Evolutionary conservation across 2,888 invertebrate species (phyloP).

Genomic region (Hemithea aestivaria): DNA sequence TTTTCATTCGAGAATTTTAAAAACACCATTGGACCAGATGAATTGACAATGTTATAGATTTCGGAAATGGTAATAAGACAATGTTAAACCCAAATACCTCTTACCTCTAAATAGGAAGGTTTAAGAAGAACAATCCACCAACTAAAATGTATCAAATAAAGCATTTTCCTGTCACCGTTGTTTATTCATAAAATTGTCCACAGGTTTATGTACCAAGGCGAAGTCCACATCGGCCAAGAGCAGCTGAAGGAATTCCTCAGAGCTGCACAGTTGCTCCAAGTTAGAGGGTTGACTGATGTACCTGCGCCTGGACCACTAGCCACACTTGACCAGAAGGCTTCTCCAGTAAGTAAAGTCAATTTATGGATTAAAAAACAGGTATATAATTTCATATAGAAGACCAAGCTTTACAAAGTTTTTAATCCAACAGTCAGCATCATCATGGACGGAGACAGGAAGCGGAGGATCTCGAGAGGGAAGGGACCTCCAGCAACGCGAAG

Average conservation of each 20-base stretch:
- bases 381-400: too few relatives aligned
- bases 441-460: slow-evolving; percentile 73
- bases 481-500: slow-evolving; percentile 55
- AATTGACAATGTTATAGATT: too few relatives aligned
- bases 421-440: slow-evolving; percentile 61
- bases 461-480: slow-evolving; percentile 64
- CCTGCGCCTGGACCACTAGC: slow-evolving; percentile 73
- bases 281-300: slow-evolving; percentile 91
- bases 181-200: not conserved
- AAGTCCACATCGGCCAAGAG: slow-evolving; percentile 93
- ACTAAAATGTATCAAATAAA: too few relatives aligned
- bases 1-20: too few relatives aligned
- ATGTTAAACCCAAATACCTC: too few relatives aligned
- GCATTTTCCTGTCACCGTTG: too few relatives aligned
- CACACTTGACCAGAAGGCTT: slow-evolving; percentile 82
- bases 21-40: too few relatives aligned
- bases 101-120: too few relatives aligned
- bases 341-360: slow-evolving; percentile 80
- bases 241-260: slow-evolving; percentile 91
- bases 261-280: slow-evolving; percentile 92
- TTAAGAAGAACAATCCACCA: too few relatives aligned
- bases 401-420: too few relatives aligned
- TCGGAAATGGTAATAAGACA: too few relatives aligned
- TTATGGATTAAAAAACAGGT: too few relatives aligned
- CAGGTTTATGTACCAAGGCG: slow-evolving; percentile 95